phyloP scores from a whole-genome alignment of 2,888 invertebrate genomes.

The Mimachlamys varia region DNA sequence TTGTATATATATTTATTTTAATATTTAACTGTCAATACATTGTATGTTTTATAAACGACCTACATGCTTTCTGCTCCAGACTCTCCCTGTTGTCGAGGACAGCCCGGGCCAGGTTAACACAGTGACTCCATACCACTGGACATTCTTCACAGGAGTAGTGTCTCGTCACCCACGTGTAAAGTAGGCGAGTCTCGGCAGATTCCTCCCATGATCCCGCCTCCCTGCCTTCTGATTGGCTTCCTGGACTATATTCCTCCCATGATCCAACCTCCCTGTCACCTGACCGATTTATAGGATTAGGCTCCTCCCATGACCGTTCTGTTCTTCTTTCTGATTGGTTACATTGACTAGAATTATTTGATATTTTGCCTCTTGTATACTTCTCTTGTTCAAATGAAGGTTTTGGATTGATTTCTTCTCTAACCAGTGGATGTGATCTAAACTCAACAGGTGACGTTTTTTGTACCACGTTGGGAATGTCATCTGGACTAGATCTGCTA shows the following conservation, averaged over 20 bases:
- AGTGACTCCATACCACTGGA: constrained; percentile 71
- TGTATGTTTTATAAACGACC: background rate
- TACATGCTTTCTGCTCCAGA: constrained; percentile 45
- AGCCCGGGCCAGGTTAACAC: constrained; percentile 65
- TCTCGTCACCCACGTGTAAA: constrained; percentile 73
- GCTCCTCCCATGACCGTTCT: background rate
- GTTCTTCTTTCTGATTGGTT: background rate
- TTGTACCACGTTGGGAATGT: background rate
- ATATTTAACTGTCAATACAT: too few species aligned
- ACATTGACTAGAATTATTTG: background rate
- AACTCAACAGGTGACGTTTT: background rate
- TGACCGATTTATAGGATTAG: background rate
- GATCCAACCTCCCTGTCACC: background rate
- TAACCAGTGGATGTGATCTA: background rate
- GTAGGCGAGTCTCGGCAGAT: background rate
- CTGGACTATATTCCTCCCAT: background rate
- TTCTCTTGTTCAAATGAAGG: background rate
- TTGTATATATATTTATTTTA: too few species aligned
- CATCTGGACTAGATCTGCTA: background rate
- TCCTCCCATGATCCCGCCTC: background rate
- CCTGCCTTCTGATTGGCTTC: background rate
- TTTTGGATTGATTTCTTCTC: background rate
- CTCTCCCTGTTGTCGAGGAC: constrained; percentile 53
- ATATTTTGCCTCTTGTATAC: background rate
- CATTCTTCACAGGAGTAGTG: constrained; percentile 74